Evolutionary conservation across 2,797 vertebrate species (phyloP).

Genomic region (Dendrocincla fuliginosa): DNA sequence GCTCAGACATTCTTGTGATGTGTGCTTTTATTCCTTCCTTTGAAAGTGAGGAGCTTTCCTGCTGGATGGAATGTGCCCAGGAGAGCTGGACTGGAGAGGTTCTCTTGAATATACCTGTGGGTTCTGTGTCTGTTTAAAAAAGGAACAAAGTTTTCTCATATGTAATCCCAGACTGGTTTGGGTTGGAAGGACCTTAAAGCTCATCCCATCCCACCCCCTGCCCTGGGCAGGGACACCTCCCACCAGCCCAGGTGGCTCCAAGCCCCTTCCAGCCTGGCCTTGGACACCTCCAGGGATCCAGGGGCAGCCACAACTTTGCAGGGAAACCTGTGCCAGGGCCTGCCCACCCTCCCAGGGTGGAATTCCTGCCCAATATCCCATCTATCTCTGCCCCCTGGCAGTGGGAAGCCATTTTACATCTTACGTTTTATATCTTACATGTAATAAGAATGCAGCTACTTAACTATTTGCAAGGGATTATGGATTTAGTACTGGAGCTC

Average conservation of each 20-base stretch:
- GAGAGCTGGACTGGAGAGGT: neutral
- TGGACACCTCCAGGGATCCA: neutral
- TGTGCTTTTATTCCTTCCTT: neutral
- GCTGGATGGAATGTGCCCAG: accelerated
- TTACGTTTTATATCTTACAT: neutral
- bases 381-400: neutral
- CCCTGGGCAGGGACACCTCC: neutral
- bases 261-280: neutral
- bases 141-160: accelerated
- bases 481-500: neutral
- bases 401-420: neutral
- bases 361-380: neutral
- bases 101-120: neutral
- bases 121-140: neutral
- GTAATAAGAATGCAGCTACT: neutral
- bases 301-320: neutral
- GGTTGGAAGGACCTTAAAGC: neutral
- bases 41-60: neutral
- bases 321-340: neutral
- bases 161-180: neutral
- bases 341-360: neutral
- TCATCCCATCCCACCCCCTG: neutral
- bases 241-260: too few relatives aligned
- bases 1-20: neutral
- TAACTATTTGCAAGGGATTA: neutral